phyloP scores from a whole-genome alignment of 1,140 invertebrate species.

The Dendrolimus kikuchii region DNA sequence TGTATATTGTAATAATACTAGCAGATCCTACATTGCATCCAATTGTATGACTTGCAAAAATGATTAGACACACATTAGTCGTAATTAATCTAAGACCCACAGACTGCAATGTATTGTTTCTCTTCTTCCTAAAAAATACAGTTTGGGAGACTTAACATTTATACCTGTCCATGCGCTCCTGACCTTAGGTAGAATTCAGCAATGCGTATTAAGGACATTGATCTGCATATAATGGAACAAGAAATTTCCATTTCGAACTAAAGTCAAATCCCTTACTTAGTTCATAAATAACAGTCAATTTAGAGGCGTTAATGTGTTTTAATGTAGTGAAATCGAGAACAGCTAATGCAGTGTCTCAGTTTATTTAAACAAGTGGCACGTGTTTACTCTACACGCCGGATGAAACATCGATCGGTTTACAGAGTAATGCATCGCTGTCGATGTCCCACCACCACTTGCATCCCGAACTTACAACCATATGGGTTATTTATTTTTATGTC shows the following conservation, averaged over 20 bases:
- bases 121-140: no score
- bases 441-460: conserved; percentile 52
- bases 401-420: conserved; percentile 65
- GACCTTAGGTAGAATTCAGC: no score
- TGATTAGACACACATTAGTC: no score
- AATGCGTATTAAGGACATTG: no score
- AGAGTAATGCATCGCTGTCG: conserved; percentile 61
- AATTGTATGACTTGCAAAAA: no score
- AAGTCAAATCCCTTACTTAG: conserved; percentile 30
- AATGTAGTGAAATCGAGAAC: conserved; percentile 69
- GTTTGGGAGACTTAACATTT: no score
- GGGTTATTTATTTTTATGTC: no score
- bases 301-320: conserved; percentile 68
- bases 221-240: background rate
- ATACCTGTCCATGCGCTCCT: no score
- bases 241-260: conserved; percentile 2
- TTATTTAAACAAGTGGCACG: conserved; percentile 70
- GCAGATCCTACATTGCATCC: no score
- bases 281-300: conserved; percentile 57
- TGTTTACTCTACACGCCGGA: conserved; percentile 62
- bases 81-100: no score
- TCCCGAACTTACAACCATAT: conserved; percentile 6
- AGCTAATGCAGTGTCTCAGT: conserved; percentile 59
- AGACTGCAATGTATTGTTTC: no score
- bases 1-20: no score